phyloP scores from a whole-genome alignment of 2,113 vertebrate species.

The Salvelinus namaycush region DNA sequence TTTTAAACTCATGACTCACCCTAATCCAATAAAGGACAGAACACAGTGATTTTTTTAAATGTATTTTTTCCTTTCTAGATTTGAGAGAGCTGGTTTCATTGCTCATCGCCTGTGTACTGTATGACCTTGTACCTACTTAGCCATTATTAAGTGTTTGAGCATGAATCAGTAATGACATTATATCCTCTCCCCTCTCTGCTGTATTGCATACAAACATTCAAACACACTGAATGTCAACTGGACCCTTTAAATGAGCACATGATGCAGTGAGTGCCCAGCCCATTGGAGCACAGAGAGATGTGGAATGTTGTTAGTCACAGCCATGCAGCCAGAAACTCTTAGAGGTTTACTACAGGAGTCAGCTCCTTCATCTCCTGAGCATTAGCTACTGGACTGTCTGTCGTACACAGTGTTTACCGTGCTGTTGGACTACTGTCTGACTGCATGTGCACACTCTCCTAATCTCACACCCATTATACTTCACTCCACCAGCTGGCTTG shows the following conservation, averaged over 20 bases:
- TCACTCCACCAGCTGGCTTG: too few relatives aligned
- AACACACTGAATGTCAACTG: conserved; percentile 50
- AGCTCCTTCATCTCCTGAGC: conserved; percentile 42
- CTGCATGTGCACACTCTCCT: neutral
- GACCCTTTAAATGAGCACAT: conserved; percentile 47
- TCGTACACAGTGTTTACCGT: conserved; percentile 36
- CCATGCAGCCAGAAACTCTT: conserved; percentile 47
- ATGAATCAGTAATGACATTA: conserved; percentile 79
- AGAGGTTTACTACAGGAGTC: conserved; percentile 52
- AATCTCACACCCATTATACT: neutral
- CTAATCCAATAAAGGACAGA: conserved; percentile 50
- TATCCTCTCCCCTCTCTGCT: conserved; percentile 56
- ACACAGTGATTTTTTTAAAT: conserved; percentile 27
- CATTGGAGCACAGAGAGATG: conserved; percentile 54
- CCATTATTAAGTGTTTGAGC: conserved; percentile 55
- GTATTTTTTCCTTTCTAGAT: conserved; percentile 42
- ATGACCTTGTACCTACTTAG: conserved; percentile 74
- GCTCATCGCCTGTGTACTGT: conserved; percentile 33
- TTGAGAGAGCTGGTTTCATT: conserved; percentile 32
- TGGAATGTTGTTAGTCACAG: conserved; percentile 62
- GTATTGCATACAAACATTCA: conserved; percentile 49
- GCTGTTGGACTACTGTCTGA: conserved; percentile 5
- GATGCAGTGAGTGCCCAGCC: conserved; percentile 53
- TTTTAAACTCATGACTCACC: conserved; percentile 32
- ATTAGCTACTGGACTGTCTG: conserved; percentile 32